A percentile compares a stretch with the other conserved stretches of the same genome.
phyloP scores from a whole-genome alignment of 2,888 invertebrate genomes.

The Drosophila vallismaia region DNA sequence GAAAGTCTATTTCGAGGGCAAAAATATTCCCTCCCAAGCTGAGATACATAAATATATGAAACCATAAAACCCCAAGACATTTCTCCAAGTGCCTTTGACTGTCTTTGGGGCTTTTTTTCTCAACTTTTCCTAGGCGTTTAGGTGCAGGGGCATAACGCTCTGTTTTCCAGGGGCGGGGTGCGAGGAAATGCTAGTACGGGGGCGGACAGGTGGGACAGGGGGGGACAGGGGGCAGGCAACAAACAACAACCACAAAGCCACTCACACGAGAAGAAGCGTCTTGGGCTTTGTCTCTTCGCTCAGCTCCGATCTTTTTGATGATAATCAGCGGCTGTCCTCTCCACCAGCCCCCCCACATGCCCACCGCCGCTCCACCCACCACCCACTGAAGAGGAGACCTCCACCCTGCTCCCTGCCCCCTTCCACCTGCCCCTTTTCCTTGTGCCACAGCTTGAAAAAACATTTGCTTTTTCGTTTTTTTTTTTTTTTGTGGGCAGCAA shows the following conservation, averaged over 20 bases:
- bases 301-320: slow-evolving; percentile 75
- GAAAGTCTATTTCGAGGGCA: too few species aligned
- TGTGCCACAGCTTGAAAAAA: slow-evolving; percentile 16
- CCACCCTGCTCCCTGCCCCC: too few species aligned
- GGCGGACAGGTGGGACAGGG: slow-evolving; percentile 14
- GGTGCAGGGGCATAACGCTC: slow-evolving; percentile 75
- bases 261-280: slow-evolving; percentile 63
- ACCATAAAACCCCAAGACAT: not conserved
- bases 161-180: slow-evolving; percentile 52
- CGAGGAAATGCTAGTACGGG: slow-evolving; percentile 2
- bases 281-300: slow-evolving; percentile 70
- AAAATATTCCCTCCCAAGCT: too few species aligned
- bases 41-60: not conserved
- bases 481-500: slow-evolving; percentile 81
- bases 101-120: not conserved
- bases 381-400: not conserved
- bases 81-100: not conserved
- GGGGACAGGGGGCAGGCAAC: not conserved
- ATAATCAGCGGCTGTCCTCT: slow-evolving; percentile 73
- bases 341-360: slow-evolving; percentile 9
- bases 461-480: slow-evolving; percentile 55
- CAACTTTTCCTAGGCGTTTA: slow-evolving; percentile 36
- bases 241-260: slow-evolving; percentile 32
- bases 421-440: slow-evolving; percentile 10
- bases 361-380: slow-evolving; percentile 10